Percentiles rank a stretch among this genome's conserved stretches.
Evolutionary conservation across 2,888 invertebrate genomes (phyloP).

Genomic region (Blomia tropicalis): DNA sequence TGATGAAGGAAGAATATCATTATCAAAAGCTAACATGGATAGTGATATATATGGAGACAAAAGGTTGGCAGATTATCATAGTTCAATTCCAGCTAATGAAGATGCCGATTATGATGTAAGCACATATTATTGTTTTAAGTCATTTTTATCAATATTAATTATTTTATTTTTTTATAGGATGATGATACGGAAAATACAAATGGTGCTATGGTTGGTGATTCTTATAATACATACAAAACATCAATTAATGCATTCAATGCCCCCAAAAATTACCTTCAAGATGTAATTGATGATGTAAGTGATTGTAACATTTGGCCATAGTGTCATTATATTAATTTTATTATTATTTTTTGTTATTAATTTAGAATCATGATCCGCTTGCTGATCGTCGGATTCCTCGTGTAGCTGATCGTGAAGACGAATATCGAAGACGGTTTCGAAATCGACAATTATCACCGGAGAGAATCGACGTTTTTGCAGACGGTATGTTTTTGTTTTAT

Average conservation of each 20-base stretch:
- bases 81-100: slow-evolving; percentile 89
- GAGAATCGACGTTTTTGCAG: slow-evolving; percentile 89
- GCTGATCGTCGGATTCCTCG: slow-evolving; percentile 76
- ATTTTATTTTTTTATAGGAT: slow-evolving; percentile 43
- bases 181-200: slow-evolving; percentile 56
- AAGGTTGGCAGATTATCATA: slow-evolving; percentile 81
- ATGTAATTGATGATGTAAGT: slow-evolving; percentile 46
- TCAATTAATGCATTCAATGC: slow-evolving; percentile 51
- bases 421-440: slow-evolving; percentile 73
- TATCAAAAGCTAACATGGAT: slow-evolving; percentile 68
- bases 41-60: slow-evolving; percentile 71
- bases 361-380: slow-evolving; percentile 75
- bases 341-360: slow-evolving; percentile 14
- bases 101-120: slow-evolving; percentile 55
- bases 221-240: slow-evolving; percentile 44
- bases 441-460: slow-evolving; percentile 84
- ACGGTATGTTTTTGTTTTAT: slow-evolving; percentile 51
- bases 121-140: neutral
- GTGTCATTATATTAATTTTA: neutral
- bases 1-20: slow-evolving; percentile 53
- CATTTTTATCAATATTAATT: neutral
- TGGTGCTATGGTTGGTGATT: slow-evolving; percentile 36
- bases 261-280: slow-evolving; percentile 71
- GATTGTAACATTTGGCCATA: no score
- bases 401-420: slow-evolving; percentile 90